phyloP scores from a whole-genome alignment of 2,113 vertebrate genomes.

The Oncorhynchus gorbuscha region DNA sequence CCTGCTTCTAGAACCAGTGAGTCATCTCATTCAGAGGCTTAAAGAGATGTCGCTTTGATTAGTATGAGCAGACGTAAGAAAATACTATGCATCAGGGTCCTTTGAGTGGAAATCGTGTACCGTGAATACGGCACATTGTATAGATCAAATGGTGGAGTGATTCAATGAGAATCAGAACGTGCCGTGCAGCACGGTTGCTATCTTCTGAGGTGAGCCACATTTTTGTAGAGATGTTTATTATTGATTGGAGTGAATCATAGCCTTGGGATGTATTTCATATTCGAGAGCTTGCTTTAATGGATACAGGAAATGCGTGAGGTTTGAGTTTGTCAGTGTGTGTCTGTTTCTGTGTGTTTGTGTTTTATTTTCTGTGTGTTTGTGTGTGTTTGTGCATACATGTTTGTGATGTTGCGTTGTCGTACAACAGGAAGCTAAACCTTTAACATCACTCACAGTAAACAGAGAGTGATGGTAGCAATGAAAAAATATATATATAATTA shows the following conservation, averaged over 20 bases:
- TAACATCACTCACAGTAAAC: background rate
- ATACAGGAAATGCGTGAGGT: constrained; percentile 72
- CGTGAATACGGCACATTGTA: background rate
- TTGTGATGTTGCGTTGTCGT: background rate
- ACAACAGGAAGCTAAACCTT: background rate
- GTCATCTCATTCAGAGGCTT: constrained; percentile 38
- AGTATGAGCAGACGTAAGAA: constrained; percentile 38
- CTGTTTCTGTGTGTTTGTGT: constrained; percentile 7
- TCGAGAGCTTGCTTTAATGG: constrained; percentile 68
- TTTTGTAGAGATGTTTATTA: constrained; percentile 69
- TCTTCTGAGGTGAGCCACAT: constrained; percentile 67
- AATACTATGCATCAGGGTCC: constrained; percentile 35
- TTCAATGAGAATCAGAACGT: constrained; percentile 58
- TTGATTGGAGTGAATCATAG: constrained; percentile 74
- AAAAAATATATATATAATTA: background rate
- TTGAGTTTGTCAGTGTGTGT: constrained; percentile 54
- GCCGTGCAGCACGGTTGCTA: constrained; percentile 53
- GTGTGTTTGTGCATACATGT: background rate
- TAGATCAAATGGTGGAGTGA: constrained; percentile 2
- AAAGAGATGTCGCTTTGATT: constrained; percentile 38
- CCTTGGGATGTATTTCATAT: constrained; percentile 72
- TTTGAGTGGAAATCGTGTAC: no score
- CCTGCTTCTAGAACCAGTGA: constrained; percentile 33
- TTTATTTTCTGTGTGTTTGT: background rate
- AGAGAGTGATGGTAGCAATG: background rate